Evolutionary conservation across 2,113 vertebrate species (phyloP).

Genomic region (Oostethus manadensis): DNA sequence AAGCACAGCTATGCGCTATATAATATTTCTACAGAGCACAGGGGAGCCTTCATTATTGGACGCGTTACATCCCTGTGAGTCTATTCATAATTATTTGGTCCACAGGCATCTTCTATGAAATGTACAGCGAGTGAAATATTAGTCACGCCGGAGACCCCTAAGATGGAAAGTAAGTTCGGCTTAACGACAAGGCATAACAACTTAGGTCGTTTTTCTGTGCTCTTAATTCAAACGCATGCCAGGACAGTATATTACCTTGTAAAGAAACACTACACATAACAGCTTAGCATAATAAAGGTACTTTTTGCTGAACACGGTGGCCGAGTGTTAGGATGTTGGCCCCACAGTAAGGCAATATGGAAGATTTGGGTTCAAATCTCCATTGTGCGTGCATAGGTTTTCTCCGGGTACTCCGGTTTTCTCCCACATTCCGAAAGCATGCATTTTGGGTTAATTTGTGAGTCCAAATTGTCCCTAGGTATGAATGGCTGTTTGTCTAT

Average conservation of each 20-base stretch:
- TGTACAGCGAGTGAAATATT: background rate
- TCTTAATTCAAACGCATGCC: background rate
- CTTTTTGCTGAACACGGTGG: too few species aligned
- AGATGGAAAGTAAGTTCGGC: background rate
- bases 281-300: background rate
- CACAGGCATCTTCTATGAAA: background rate
- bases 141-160: slow-evolving; percentile 29
- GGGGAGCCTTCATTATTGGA: slow-evolving; percentile 49
- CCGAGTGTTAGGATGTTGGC: too few species aligned
- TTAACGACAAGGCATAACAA: slow-evolving; percentile 17
- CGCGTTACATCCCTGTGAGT: slow-evolving; percentile 27
- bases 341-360: too few species aligned
- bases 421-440: too few species aligned
- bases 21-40: slow-evolving; percentile 51
- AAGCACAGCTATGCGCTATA: slow-evolving; percentile 48
- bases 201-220: too few species aligned
- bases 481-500: too few species aligned
- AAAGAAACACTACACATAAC: background rate
- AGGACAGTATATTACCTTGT: background rate
- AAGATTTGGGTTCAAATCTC: too few species aligned
- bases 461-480: too few species aligned
- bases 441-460: too few species aligned
- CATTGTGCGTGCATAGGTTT: too few species aligned
- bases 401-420: too few species aligned
- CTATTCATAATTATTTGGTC: slow-evolving; percentile 40